Base-by-base conservation (phyloP, 2,888 invertebrate species). In the Heliconius aoede region DNA sequence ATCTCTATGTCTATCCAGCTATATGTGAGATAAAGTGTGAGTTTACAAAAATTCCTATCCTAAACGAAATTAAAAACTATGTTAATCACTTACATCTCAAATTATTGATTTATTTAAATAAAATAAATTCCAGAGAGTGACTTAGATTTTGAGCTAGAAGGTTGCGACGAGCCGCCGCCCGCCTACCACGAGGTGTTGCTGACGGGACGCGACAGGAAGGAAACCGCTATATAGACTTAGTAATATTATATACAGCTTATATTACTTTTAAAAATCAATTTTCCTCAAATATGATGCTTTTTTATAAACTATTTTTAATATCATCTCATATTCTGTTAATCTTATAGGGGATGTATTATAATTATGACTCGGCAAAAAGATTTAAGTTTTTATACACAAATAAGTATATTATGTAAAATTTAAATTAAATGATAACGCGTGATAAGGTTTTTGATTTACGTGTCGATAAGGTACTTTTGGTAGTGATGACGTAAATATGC, bases 71-170 rank as follows among this genome's bases (percentile, higher is more conserved):
- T 40, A 1, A 40, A 40, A 13, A 40, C 4, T 15, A 15, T 40
- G 1, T 4, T 46, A 40, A 40, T 15, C 15, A 15, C 4, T 40
- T 5, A 46, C 46, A 18, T 46, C 18, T 18, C 5, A 46, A 46
- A 18, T 18, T 46, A 46, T 46, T 46, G 7, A 2, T 46, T 46
- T 18, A 7, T 7, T 46, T 21, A 0, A 58, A 18, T 65, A 51
- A 32, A 36, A 40, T 24, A 36, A 28, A 9, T 83, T 87, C 0
- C 87, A 94, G 93, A 94, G 80, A 94, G 94, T 51, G 93, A 93
- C 80, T 79, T 93, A 73, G 93, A 93, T 79, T 83, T 90, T 76
- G 92, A 92, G 55, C 77, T 91, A 78, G 91, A 91, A 46, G 86
- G 83, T 30, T 81, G 84, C 78, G 91, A 91, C 79, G 72, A 83